Percentiles rank a stretch among this genome's conserved stretches.
Evolutionary conservation across 2,113 vertebrate species (phyloP).

Genomic region (Spea bombifrons): DNA sequence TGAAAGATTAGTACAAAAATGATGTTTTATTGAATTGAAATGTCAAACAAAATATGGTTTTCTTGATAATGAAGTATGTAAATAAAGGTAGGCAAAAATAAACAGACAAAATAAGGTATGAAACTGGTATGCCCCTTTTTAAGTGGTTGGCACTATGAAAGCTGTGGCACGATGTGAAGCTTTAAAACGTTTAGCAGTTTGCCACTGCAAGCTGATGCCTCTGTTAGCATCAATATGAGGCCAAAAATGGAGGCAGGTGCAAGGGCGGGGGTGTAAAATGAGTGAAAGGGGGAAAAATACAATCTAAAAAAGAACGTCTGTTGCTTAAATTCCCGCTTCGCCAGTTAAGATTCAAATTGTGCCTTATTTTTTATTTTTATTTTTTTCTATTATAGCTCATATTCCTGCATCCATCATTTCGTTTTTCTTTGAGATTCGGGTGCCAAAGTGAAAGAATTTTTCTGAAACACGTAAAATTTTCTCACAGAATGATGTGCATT

Average conservation of each 20-base stretch:
- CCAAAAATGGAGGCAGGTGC: conserved; percentile 76
- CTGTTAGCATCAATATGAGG: conserved; percentile 67
- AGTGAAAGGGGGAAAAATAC: conserved; percentile 45
- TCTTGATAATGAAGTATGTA: neutral
- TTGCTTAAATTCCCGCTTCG: conserved; percentile 66
- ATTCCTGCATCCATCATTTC: conserved; percentile 1
- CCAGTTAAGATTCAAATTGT: conserved; percentile 69
- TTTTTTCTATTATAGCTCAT: neutral
- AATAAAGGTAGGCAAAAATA: neutral
- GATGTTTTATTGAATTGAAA: no score
- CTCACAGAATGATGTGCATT: conserved; percentile 60
- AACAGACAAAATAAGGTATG: neutral
- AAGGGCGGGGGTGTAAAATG: conserved; percentile 53
- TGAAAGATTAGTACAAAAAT: no score
- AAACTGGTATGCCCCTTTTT: conserved; percentile 67
- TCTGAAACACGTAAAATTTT: conserved; percentile 57
- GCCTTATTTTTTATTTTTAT: conserved; percentile 55
- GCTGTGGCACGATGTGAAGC: conserved; percentile 66
- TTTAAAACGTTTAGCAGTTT: conserved; percentile 66
- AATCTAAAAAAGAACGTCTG: conserved; percentile 67
- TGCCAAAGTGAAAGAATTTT: conserved; percentile 57
- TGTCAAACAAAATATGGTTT: no score
- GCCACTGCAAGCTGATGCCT: conserved; percentile 73
- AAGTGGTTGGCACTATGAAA: conserved; percentile 70
- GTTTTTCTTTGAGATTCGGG: conserved; percentile 62